Conservation (phyloP, 2,797 vertebrate genomes). For the Helostoma temminkii region DNA sequence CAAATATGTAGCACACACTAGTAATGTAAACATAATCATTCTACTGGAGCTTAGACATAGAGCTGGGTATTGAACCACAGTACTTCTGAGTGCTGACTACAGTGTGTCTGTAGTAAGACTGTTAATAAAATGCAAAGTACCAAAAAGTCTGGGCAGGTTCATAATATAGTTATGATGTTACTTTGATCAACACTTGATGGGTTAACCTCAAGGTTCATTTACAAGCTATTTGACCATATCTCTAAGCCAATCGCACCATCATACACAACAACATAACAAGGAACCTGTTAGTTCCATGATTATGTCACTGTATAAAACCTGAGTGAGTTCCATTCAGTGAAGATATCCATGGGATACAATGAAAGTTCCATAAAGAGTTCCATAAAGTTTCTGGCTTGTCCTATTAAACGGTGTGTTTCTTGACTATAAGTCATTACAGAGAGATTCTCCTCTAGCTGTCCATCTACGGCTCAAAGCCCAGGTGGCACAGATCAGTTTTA, state of each 20-base stretch:
- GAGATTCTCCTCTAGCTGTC: too few species aligned
- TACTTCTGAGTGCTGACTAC: background rate
- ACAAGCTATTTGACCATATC: background rate
- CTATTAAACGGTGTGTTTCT: too few species aligned
- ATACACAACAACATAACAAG: background rate
- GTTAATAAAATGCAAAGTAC: background rate
- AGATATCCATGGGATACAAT: background rate
- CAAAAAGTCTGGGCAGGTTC: background rate
- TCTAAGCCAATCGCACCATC: background rate
- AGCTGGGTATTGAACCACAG: background rate
- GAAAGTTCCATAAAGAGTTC: background rate
- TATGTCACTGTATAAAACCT: background rate
- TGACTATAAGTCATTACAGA: too few species aligned
- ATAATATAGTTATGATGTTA: too few species aligned
- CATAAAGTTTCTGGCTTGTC: constrained; percentile 2
- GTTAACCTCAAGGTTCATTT: too few species aligned
- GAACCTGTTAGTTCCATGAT: background rate
- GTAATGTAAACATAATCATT: too few species aligned
- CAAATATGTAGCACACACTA: background rate
- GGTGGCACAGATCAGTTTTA: too few species aligned
- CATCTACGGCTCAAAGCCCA: too few species aligned
- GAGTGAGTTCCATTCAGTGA: constrained; percentile 2
- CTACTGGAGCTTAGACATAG: too few species aligned
- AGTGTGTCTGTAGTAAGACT: background rate
- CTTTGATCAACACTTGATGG: background rate